Conservation (phyloP, 2,888 invertebrate species). For the Teleiodes luculella region DNA sequence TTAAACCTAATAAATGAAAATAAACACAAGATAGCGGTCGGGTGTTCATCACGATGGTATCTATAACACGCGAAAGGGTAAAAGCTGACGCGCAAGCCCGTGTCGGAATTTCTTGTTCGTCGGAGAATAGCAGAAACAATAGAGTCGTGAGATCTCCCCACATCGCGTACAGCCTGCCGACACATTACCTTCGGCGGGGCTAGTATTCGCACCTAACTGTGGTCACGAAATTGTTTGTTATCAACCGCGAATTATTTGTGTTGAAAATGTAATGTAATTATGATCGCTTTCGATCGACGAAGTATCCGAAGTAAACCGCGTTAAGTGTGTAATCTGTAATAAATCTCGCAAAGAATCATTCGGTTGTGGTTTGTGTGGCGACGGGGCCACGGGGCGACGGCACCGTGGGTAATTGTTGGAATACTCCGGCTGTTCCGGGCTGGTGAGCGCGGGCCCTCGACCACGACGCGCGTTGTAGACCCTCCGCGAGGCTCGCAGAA, state of each 20-base stretch:
- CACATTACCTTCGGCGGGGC: slow-evolving; percentile 41
- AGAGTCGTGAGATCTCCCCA: slow-evolving; percentile 67
- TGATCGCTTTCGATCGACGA: not conserved
- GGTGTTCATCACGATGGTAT: slow-evolving; percentile 53
- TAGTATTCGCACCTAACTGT: slow-evolving; percentile 31
- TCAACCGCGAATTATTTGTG: slow-evolving; percentile 18
- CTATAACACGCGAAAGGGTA: slow-evolving; percentile 54
- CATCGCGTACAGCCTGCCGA: slow-evolving; percentile 44
- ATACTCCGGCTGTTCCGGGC: slow-evolving; percentile 71
- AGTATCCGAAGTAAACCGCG: slow-evolving; percentile 19
- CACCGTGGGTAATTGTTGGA: slow-evolving; percentile 72
- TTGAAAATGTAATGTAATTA: not conserved
- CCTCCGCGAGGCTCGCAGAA: slow-evolving; percentile 67
- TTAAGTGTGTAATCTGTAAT: slow-evolving; percentile 42
- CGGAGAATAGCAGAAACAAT: slow-evolving; percentile 64
- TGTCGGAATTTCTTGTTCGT: slow-evolving; percentile 56
- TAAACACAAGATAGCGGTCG: slow-evolving; percentile 39
- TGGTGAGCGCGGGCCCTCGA: slow-evolving; percentile 71
- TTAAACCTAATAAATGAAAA: slow-evolving; percentile 30
- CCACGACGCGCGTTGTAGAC: slow-evolving; percentile 60
- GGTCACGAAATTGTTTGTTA: not conserved
- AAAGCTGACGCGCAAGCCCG: slow-evolving; percentile 55
- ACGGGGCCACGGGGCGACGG: slow-evolving; percentile 47
- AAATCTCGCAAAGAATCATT: slow-evolving; percentile 53
- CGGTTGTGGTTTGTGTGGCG: slow-evolving; percentile 36